Base-by-base conservation (phyloP, 2,797 vertebrate species). In the Sebastes hubbsi region DNA sequence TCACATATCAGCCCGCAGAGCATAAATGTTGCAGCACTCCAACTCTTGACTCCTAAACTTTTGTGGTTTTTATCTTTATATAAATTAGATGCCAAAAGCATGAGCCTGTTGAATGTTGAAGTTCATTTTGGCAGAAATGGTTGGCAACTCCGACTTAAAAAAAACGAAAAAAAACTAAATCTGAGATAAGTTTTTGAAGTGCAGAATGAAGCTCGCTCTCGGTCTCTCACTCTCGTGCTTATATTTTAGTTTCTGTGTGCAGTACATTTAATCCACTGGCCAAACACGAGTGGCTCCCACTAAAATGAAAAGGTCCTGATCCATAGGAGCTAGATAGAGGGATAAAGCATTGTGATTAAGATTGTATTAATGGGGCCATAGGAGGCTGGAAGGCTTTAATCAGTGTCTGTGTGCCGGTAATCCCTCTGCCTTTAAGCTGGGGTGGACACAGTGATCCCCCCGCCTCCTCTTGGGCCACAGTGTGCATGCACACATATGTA, bases 261-360 rank as follows among this genome's bases (percentile, higher is more conserved):
- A 80, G 88, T 73, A 85, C 79, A 49, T 63, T 87, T 95, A 95
- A 96, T 95, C 95, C 92, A 92, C 82, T 85, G 88, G 84, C 91
- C 91, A 96, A 96, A 96, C 93, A 95, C 93, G 92, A 92, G 88
- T 83, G 87, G 77, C 92, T 91, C 91, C 87, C 88, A 88, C 90
- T 92, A 94, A 95, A 96, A 95, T 92, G 92, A 95, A 95, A 95
- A 95, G 93, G 94, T 95, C 92, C 90, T 94, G 92, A 95, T 94
- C 94, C 92, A 92, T 91, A 93, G 94, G 93, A 94, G 92, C 84
- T 87, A 79, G 94, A 94, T 93, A 87, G 86, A 92, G 91, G 95
- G 95, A 96, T 96, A 94, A 96, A 95, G 93, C 94, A 94, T 94
- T 95, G 95, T 96, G 95, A 95, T 96, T 96, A 96, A 96, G 94